Evolutionary conservation across 2,888 invertebrate species (phyloP), one percentile per base, ranked within the genome.

Genomic region (Tupiocoris notatus): DNA sequence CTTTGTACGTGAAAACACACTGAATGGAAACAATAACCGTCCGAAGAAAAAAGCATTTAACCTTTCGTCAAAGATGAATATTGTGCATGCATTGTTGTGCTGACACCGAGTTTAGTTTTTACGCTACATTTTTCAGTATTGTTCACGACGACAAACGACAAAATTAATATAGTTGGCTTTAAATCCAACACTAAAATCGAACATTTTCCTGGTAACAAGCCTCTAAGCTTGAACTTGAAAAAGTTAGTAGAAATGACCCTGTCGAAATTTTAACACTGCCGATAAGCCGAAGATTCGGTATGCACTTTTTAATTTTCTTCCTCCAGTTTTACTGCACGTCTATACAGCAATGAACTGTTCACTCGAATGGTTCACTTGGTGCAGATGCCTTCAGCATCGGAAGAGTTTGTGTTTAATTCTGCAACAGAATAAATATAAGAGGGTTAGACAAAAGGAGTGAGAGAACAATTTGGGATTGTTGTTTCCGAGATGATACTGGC

Each of bases 221-320:
- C 24, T 70, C 70, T 70, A 70, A n/a, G 70, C 70, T 23, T 59
- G 70, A n/a, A 25, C 61, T 59, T 58, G 39, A 39, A 70, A 68
- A 68, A n/a, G 17, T 58, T 70, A 70, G 58, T 70, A 70, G 58
- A 67, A 67, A 67, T 67, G 70, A 70, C 70, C 70, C 70, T 70
- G 70, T 70, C 70, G 70, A 70, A 70, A 54, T 22, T 39, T 70
- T 70, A 61, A 70, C 70, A 70, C 70, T 70, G 70, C 70, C 61
- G 61, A 58, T 70, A 25, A 54, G 12, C 17, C 67, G n/a, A 67
- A 67, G 17, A 39, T 39, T 39, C 25, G 39, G 7, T 18, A 39
- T 65, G 20, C 65, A 39, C 18, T 16, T 24, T 65, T 39, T 9
- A n/a, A n/a, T n/a, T n/a, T n/a, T n/a, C 18, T 6, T 18, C 18